Evolutionary conservation across 2,888 invertebrate genomes (phyloP), one percentile per base, ranked within the genome.

Genomic region (Apotomis betuletana): DNA sequence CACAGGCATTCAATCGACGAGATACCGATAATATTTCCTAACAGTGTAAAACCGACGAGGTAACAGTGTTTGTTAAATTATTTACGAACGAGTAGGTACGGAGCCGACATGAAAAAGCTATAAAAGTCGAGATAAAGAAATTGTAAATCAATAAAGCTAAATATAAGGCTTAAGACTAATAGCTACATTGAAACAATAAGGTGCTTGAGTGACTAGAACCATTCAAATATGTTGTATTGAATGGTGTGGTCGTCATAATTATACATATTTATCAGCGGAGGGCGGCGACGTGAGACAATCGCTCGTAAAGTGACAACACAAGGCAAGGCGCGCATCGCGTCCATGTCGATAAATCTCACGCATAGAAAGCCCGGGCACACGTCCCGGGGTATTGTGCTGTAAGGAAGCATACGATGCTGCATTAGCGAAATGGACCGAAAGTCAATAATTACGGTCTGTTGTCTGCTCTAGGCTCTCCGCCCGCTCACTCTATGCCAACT

Each of bases 281-380:
- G 78, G 73, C 73, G 74, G 75, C 70, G 73, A 74, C 71, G 76
- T 67, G 67, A 80, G 80, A 87, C 86, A 85, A 87, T 85, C 77
- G 85, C 81, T 84, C 85, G 85, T 86, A 86, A 86, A 85, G 81
- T 85, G 85, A 85, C 84, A 85, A 81, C 83, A 79, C 79, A 78
- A 78, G 78, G 78, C 76, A 77, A 77, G 73, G 76, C 76, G 74
- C 75, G 70, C 67, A 67, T 69, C 72, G 61, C 74, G 58, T 68
- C 54, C 62, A 69, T 52, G 60, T 68, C 69, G 64, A 76, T 73
- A 74, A 70, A 75, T 76, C 71, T 75, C 67, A 70, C 67, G 58
- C 59, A 74, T 64, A 69, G 70, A 74, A 64, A 67, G 61, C 72
- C 27, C 61, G 57, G 70, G 74, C 74, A 65, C 58, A 64, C 68